Evolutionary conservation across 2,888 invertebrate genomes (phyloP).

Genomic region (Tipula helvola): DNA sequence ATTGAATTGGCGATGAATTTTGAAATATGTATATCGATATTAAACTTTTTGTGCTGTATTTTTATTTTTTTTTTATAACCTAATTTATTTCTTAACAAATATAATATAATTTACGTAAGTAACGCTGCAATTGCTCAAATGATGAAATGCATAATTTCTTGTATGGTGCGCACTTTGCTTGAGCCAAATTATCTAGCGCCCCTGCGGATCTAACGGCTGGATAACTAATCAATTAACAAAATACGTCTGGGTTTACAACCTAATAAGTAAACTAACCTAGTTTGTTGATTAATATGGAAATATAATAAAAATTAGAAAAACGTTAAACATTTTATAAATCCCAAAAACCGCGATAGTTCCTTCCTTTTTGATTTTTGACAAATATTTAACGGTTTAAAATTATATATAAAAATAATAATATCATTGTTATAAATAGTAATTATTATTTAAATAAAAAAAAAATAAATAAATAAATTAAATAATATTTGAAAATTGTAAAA

Average conservation of each 20-base stretch:
- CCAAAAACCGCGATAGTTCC: background rate
- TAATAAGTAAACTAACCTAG: background rate
- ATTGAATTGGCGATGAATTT: background rate
- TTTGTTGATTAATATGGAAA: too few relatives aligned
- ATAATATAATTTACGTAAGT: background rate
- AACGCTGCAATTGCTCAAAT: background rate
- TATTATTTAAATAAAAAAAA: background rate
- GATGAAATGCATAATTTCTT: too few relatives aligned
- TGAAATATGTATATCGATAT: background rate
- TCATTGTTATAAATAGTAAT: background rate
- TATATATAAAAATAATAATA: background rate
- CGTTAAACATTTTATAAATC: background rate
- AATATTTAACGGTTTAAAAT: background rate
- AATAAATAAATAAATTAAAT: background rate
- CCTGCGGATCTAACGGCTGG: background rate
- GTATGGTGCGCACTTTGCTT: background rate
- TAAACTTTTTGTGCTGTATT: background rate
- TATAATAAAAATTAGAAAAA: background rate
- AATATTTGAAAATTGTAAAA: background rate
- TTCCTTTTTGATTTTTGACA: background rate
- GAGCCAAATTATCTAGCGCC: background rate
- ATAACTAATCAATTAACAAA: too few relatives aligned
- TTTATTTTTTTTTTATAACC: too few relatives aligned
- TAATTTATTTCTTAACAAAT: background rate
- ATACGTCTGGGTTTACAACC: too few relatives aligned